Evolutionary conservation across 2,888 invertebrate species (phyloP).

Genomic region (Diabrotica balteata): DNA sequence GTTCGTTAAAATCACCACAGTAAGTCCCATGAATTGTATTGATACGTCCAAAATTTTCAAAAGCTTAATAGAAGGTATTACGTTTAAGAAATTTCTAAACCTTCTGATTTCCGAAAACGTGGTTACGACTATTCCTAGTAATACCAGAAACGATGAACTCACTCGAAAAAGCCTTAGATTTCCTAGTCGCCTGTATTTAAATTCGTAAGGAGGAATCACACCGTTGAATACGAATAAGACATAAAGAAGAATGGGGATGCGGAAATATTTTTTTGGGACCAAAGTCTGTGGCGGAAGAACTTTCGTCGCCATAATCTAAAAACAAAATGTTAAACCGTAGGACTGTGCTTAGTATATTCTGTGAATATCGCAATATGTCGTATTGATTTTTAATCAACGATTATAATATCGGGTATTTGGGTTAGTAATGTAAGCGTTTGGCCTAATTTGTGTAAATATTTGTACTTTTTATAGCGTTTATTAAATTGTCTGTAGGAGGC

Average conservation of each 20-base stretch:
- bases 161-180: neutral
- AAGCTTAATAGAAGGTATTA: neutral
- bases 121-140: neutral
- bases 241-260: neutral
- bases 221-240: neutral
- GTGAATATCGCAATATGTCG: too few relatives aligned
- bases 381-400: too few relatives aligned
- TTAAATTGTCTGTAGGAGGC: too few relatives aligned
- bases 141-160: neutral
- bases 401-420: too few relatives aligned
- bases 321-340: too few relatives aligned
- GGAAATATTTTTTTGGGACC: slow-evolving; percentile 1
- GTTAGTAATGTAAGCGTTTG: too few relatives aligned
- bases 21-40: neutral
- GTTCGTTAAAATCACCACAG: neutral
- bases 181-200: neutral
- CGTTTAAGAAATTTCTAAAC: neutral
- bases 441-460: too few relatives aligned
- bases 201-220: neutral
- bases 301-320: neutral
- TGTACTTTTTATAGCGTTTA: too few relatives aligned
- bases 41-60: neutral
- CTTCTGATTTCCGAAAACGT: neutral
- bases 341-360: too few relatives aligned
- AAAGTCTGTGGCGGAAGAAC: neutral